Evolutionary conservation across 2,888 invertebrate genomes (phyloP).

Genomic region (Spisula solida): DNA sequence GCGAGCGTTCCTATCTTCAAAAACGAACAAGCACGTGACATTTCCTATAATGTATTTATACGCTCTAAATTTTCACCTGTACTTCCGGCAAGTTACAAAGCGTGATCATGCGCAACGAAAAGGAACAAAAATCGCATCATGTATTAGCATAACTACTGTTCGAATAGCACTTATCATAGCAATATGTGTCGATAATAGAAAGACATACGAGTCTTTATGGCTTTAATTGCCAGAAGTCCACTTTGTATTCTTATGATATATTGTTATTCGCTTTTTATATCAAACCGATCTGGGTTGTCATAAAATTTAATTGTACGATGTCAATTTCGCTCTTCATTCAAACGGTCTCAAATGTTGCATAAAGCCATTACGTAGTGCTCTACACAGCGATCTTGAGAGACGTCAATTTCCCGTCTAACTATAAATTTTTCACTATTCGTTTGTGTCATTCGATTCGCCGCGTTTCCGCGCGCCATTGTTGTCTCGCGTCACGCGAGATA

Average conservation of each 20-base stretch:
- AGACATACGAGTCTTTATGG: slow-evolving; percentile 51
- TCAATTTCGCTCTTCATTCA: slow-evolving; percentile 61
- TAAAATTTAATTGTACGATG: slow-evolving; percentile 66
- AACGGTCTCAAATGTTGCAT: slow-evolving; percentile 61
- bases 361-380: slow-evolving; percentile 53
- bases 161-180: slow-evolving; percentile 46
- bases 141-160: slow-evolving; percentile 62
- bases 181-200: slow-evolving; percentile 60
- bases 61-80: slow-evolving; percentile 65
- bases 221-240: slow-evolving; percentile 48
- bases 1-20: slow-evolving; percentile 51
- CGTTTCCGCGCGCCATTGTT: slow-evolving; percentile 48
- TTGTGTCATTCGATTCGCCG: slow-evolving; percentile 41
- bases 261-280: slow-evolving; percentile 62
- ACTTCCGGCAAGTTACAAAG: slow-evolving; percentile 62
- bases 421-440: slow-evolving; percentile 38
- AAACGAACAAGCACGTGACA: slow-evolving; percentile 51
- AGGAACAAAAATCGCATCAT: slow-evolving; percentile 53
- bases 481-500: slow-evolving; percentile 43
- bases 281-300: slow-evolving; percentile 59
- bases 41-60: slow-evolving; percentile 64
- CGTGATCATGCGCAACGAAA: slow-evolving; percentile 64
- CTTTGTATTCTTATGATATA: slow-evolving; percentile 65
- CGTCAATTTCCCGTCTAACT: slow-evolving; percentile 60
- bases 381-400: slow-evolving; percentile 35